phyloP scores from a whole-genome alignment of 64 coral and sea anemone genomes.

The Stylophora pistillata region DNA sequence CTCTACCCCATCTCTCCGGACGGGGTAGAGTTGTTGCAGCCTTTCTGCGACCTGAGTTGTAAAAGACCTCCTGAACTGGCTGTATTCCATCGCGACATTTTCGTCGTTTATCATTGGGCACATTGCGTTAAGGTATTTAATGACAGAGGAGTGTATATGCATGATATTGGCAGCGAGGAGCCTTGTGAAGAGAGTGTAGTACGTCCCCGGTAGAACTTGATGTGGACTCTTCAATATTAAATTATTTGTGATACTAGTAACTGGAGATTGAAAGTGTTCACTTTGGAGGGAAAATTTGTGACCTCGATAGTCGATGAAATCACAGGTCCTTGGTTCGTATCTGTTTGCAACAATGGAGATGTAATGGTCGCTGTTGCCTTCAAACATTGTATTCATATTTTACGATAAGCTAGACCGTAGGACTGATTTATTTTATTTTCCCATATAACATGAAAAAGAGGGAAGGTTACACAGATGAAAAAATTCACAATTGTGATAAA shows the following conservation, averaged over 20 bases:
- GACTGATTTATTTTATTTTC: too few species aligned
- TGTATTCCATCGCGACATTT: neutral
- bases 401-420: neutral
- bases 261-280: slow-evolving; percentile 10
- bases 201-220: slow-evolving; percentile 1
- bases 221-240: neutral
- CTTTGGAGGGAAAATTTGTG: slow-evolving; percentile 26
- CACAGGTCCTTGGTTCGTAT: too few species aligned
- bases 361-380: too few species aligned
- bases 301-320: neutral
- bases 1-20: too few species aligned
- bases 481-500: too few species aligned
- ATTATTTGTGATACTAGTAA: slow-evolving; percentile 47
- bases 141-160: neutral
- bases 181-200: neutral
- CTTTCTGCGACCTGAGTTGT: neutral
- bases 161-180: slow-evolving; percentile 6
- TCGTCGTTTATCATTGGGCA: slow-evolving; percentile 9
- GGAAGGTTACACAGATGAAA: too few species aligned
- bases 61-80: slow-evolving; percentile 3
- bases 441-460: too few species aligned
- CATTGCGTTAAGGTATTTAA: slow-evolving; percentile 26
- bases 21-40: too few species aligned
- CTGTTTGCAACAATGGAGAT: too few species aligned
- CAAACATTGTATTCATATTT: too few species aligned